These are phyloP conservation scores for Phthorimaea operculella DNA, from an alignment of 1,140 invertebrate species.

Conservation along the genomic window DNA sequence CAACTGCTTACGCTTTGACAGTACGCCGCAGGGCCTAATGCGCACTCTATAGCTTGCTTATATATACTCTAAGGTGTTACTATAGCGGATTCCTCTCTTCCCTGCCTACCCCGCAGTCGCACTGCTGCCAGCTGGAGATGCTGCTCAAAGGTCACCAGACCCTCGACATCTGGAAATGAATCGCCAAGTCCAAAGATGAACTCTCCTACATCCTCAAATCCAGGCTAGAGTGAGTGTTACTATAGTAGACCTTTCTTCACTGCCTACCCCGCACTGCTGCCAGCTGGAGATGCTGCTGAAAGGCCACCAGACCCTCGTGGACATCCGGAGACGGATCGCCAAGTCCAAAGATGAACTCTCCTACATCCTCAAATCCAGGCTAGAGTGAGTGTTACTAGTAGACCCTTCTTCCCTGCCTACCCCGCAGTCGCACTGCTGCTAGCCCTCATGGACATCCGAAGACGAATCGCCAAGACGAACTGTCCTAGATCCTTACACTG, in stretches of 20 bases:
- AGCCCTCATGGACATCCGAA: constrained; percentile 82
- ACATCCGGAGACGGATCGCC: constrained; percentile 81
- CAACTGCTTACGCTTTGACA: no score
- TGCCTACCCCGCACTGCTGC: constrained; percentile 82
- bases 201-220: constrained; percentile 84
- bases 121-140: constrained; percentile 79
- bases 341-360: constrained; percentile 92
- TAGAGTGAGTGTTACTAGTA: constrained; percentile 78
- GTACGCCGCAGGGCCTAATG: no score
- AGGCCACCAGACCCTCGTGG: constrained; percentile 83
- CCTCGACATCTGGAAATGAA: constrained; percentile 83
- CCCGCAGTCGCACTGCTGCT: constrained; percentile 81
- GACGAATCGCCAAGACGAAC: constrained; percentile 84
- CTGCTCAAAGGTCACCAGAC: constrained; percentile 86
- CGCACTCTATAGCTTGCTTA: no score
- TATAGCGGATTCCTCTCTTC: no score
- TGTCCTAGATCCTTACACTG: constrained; percentile 85
- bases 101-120: constrained; percentile 86
- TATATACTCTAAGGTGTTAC: no score
- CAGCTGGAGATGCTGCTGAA: constrained; percentile 85
- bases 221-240: constrained; percentile 78
- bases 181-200: constrained; percentile 89
- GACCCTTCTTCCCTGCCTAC: constrained; percentile 89
- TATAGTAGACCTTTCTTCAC: constrained; percentile 84
- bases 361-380: constrained; percentile 81